A percentile compares a stretch with the other conserved stretches of the same genome.
These are phyloP conservation scores for Cacatua alba DNA, from an alignment of 2,113 vertebrate genomes.

Conservation along the genomic window DNA sequence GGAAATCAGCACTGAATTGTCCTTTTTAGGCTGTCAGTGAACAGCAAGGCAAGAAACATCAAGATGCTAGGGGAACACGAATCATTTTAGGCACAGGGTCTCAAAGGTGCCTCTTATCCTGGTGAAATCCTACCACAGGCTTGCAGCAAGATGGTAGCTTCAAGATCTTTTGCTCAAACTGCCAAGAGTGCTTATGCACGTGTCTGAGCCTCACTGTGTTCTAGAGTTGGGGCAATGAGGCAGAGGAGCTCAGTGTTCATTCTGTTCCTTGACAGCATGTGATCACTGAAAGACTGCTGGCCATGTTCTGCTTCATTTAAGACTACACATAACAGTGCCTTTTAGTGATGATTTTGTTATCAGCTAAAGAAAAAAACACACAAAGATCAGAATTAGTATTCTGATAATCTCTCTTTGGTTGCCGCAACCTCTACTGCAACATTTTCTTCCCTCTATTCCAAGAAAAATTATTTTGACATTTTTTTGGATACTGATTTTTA, in stretches of 20 bases:
- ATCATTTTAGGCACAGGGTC: not conserved
- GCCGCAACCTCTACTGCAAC: not conserved
- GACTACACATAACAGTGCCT: not conserved
- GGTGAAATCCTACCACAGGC: not conserved
- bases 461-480: not conserved
- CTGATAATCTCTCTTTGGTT: not conserved
- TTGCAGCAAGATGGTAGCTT: not conserved
- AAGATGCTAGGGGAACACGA: not conserved
- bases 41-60: not conserved
- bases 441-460: not conserved
- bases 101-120: not conserved
- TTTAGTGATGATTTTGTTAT: not conserved
- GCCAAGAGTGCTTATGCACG: not conserved
- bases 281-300: not conserved
- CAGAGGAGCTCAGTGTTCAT: not conserved
- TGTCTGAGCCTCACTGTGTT: rapidly evolving
- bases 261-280: rapidly evolving
- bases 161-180: not conserved
- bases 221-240: not conserved
- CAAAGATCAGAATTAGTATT: not conserved
- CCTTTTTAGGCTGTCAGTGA: not conserved
- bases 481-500: not conserved
- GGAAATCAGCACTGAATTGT: not conserved
- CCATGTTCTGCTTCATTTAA: not conserved
- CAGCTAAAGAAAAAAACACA: not conserved